Percentiles rank a stretch among this genome's conserved stretches.
phyloP scores from a whole-genome alignment of 2,888 invertebrate species.

The Eubasilissa splendida region DNA sequence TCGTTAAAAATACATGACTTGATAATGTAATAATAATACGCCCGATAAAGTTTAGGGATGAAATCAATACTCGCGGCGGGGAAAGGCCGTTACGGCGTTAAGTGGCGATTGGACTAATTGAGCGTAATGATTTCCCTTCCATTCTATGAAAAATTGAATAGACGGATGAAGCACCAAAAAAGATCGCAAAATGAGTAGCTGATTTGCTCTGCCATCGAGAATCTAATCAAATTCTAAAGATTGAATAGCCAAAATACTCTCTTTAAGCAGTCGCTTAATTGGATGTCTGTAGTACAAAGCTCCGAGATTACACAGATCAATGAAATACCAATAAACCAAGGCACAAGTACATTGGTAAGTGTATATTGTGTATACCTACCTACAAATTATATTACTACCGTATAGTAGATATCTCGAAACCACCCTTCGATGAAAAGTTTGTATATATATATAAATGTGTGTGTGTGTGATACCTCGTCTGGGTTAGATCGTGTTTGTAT shows the following conservation, averaged over 20 bases:
- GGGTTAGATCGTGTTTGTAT: too few species aligned
- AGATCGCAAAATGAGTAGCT: not conserved
- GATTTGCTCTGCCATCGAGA: not conserved
- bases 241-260: not conserved
- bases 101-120: conserved; percentile 24
- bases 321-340: too few species aligned
- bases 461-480: too few species aligned
- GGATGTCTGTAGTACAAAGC: not conserved
- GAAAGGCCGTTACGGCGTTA: not conserved
- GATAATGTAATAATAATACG: not conserved
- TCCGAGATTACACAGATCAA: not conserved
- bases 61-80: conserved; percentile 16
- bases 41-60: conserved; percentile 8
- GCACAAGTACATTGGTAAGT: too few species aligned
- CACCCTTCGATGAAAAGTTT: too few species aligned
- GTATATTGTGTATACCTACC: too few species aligned
- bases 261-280: not conserved
- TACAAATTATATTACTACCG: too few species aligned
- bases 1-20: too few species aligned
- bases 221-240: conserved; percentile 4
- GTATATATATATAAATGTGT: too few species aligned
- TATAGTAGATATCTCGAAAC: too few species aligned
- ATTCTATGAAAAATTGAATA: conserved; percentile 2
- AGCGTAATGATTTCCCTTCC: conserved; percentile 1
- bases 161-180: conserved; percentile 8